Base-by-base conservation (phyloP, 2,113 vertebrate species). In the Oenanthe oenanthe region DNA sequence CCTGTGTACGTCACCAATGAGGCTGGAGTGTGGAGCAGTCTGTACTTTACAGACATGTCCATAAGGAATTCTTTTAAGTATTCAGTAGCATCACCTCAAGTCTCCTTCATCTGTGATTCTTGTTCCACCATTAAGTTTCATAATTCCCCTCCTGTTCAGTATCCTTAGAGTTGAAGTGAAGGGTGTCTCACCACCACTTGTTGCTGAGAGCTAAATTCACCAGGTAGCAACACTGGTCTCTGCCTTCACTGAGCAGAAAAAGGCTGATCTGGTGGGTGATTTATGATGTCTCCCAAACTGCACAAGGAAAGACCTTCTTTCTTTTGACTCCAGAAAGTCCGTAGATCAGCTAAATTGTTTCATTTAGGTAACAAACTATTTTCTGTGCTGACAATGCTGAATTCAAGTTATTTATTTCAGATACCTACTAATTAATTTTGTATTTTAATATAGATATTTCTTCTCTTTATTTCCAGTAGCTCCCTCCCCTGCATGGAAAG, bases 401-500 rank as follows among this genome's bases (percentile, higher is more conserved):
- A 29, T 72, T 80, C 31, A 38, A 47, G 5, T 51, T 43, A 66
- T 38, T 61, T 56, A 42, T 74, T 89, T 84, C 36, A 56, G 21
- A 26, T 50, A 38, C 3, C 15, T 83, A 18, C 11, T 53, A 50
- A 70, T 74, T 54, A 50, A n/a, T 81, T 51, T n/a, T 8, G 16
- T 57, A 40, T 92, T 74, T 92, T 81, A 13, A 9, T 43, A 28
- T 5, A 57, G 6, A 12, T n/a, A 5, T 42, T 56, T 12, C 88
- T 13, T 3, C 3, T 62, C 8, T 67, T 81, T 58, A 26, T 91
- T 85, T 85, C 26, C 40, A 45, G 2, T 36, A 88, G 16, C 14
- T 70, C 5, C 10, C 7, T 73, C 6, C 8, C 25, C 29, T 28
- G 12, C 10, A 15, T 0, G 0, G 28, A 70, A 47, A 77, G 3